Evolutionary conservation across 37 sponge, comb jelly and placozoan genomes (phyloP).

Genomic region (Petrosia ficiformis): DNA sequence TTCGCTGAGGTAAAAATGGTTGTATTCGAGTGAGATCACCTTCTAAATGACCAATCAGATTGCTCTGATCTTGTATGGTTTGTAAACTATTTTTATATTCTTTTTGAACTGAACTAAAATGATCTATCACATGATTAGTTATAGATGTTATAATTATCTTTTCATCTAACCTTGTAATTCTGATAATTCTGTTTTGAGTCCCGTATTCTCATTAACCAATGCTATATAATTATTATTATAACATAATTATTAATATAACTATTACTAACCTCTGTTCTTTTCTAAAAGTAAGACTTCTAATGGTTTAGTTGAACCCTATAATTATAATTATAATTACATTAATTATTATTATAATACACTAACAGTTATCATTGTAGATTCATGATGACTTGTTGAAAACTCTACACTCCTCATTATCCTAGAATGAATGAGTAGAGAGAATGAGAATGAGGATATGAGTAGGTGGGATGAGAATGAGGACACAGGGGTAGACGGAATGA

Average conservation of each 20-base stretch:
- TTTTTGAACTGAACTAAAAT: slow-evolving; percentile 41
- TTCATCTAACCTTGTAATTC: slow-evolving; percentile 37
- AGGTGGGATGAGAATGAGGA: no score
- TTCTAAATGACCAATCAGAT: slow-evolving; percentile 83
- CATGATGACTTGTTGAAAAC: neutral
- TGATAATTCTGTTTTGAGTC: slow-evolving; percentile 56
- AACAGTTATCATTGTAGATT: neutral
- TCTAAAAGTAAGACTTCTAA: slow-evolving; percentile 72
- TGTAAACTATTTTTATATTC: slow-evolving; percentile 39
- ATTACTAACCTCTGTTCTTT: slow-evolving; percentile 64
- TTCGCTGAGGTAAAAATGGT: slow-evolving; percentile 41
- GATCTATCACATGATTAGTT: slow-evolving; percentile 21
- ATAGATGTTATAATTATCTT: neutral
- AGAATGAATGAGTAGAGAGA: neutral
- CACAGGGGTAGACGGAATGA: no score
- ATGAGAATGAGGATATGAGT: no score
- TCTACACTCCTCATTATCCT: slow-evolving; percentile 2
- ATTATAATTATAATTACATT: neutral
- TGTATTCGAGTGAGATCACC: slow-evolving; percentile 65
- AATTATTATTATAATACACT: neutral
- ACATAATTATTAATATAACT: neutral
- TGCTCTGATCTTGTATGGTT: slow-evolving; percentile 38
- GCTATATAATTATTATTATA: slow-evolving; percentile 16
- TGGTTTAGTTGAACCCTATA: slow-evolving; percentile 55
- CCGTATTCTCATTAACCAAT: slow-evolving; percentile 71